Percentiles rank a stretch among this genome's conserved stretches.
These are phyloP conservation scores for Muscidifurax raptorellus DNA, from an alignment of 1,140 invertebrate genomes.

Conservation along the genomic window DNA sequence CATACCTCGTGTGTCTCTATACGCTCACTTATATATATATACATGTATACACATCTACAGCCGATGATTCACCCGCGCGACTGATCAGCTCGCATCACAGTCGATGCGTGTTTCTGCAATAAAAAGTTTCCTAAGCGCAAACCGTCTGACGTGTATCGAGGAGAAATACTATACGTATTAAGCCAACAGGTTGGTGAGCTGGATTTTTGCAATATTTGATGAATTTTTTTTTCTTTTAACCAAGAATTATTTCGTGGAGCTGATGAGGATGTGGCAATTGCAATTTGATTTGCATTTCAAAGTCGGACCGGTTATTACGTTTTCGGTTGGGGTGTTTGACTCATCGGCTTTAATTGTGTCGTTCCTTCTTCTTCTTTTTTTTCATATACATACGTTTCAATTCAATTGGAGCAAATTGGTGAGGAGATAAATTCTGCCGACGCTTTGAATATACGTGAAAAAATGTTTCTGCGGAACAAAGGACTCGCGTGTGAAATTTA, in stretches of 20 bases:
- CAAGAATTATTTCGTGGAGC: not conserved
- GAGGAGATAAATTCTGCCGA: constrained; percentile 1
- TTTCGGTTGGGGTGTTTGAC: constrained; percentile 3
- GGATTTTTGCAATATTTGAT: not conserved
- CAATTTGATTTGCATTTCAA: constrained; percentile 4
- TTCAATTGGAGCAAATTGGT: constrained; percentile 20
- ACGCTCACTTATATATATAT: no score
- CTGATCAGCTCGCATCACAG: constrained; percentile 35
- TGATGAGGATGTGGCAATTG: constrained; percentile 5
- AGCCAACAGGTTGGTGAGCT: no score
- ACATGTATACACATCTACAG: not conserved
- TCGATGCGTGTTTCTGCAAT: constrained; percentile 49
- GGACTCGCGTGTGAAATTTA: not conserved
- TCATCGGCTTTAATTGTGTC: constrained; percentile 35
- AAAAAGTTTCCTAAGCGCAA: constrained; percentile 44
- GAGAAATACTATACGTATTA: no score
- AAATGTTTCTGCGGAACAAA: not conserved
- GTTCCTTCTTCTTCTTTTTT: not conserved
- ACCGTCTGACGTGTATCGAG: not conserved
- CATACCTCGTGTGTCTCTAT: not conserved
- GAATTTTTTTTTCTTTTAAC: not conserved
- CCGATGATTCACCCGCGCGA: constrained; percentile 50
- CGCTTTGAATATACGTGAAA: not conserved
- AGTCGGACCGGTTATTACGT: not conserved
- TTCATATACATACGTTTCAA: not conserved